phyloP scores from a whole-genome alignment of 2,113 vertebrate species.

The Capra hircus region DNA sequence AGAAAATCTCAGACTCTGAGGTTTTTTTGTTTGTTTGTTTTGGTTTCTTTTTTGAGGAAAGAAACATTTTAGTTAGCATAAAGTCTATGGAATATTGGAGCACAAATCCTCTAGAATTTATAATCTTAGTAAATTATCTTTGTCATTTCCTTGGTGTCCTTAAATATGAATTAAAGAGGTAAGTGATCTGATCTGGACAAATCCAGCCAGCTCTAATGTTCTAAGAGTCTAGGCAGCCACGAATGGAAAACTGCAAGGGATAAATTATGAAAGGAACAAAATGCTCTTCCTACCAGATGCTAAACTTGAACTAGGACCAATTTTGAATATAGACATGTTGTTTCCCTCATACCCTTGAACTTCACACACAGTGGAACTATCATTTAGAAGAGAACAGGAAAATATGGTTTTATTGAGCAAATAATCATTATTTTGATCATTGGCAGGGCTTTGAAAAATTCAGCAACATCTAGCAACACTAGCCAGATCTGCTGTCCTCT shows the following conservation, averaged over 20 bases:
- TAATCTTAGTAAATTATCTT: conserved; percentile 15
- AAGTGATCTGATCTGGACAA: neutral
- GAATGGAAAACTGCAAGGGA: conserved; percentile 24
- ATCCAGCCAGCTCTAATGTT: neutral
- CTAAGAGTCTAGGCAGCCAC: neutral
- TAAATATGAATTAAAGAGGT: conserved; percentile 16
- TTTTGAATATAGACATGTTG: neutral
- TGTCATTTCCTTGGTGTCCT: conserved; percentile 11
- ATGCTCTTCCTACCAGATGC: conserved; percentile 29
- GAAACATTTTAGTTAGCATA: conserved; percentile 28
- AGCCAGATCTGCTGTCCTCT: neutral
- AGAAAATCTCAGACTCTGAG: neutral
- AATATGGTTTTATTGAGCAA: neutral
- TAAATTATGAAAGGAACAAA: conserved; percentile 45
- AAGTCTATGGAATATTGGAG: conserved; percentile 1
- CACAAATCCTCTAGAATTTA: conserved; percentile 8
- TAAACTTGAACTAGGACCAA: conserved; percentile 43
- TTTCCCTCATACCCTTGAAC: neutral
- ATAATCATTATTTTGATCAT: neutral
- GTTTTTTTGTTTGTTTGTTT: neutral
- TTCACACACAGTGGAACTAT: neutral
- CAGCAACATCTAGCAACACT: conserved; percentile 2
- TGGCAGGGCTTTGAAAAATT: conserved; percentile 6
- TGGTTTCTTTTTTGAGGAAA: neutral
- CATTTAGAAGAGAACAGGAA: neutral